Conservation (phyloP, 2,113 vertebrate species). For the human region DNA sequence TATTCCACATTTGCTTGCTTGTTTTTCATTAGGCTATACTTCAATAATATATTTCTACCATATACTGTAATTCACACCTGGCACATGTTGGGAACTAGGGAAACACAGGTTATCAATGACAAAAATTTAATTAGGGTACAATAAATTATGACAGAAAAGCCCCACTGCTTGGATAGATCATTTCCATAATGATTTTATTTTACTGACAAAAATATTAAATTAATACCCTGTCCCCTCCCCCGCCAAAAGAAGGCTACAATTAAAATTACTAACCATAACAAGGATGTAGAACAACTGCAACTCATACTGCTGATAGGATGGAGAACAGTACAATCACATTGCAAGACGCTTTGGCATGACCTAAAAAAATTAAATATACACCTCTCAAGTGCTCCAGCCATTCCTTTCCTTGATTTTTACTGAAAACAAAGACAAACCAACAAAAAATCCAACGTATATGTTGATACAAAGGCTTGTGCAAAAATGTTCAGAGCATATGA, state of each 20-base stretch:
- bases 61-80: not conserved
- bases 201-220: not conserved
- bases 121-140: not conserved
- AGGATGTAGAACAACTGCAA: not conserved
- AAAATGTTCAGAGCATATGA: not conserved
- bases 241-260: not conserved
- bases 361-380: not conserved
- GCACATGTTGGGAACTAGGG: not conserved
- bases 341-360: not conserved
- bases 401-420: not conserved
- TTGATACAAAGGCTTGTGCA: not conserved
- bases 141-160: not conserved
- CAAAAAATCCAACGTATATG: not conserved
- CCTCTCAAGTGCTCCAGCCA: not conserved
- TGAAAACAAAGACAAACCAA: not conserved
- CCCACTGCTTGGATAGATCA: not conserved
- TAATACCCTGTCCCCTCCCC: not conserved
- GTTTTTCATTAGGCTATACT: not conserved
- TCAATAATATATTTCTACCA: not conserved
- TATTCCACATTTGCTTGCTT: not conserved
- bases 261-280: not conserved
- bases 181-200: slow-evolving; percentile 1
- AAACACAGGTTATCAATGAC: not conserved
- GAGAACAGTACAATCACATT: not conserved
- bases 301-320: not conserved